Evolutionary conservation across 2,888 invertebrate species (phyloP).

Genomic region (Automeris io): DNA sequence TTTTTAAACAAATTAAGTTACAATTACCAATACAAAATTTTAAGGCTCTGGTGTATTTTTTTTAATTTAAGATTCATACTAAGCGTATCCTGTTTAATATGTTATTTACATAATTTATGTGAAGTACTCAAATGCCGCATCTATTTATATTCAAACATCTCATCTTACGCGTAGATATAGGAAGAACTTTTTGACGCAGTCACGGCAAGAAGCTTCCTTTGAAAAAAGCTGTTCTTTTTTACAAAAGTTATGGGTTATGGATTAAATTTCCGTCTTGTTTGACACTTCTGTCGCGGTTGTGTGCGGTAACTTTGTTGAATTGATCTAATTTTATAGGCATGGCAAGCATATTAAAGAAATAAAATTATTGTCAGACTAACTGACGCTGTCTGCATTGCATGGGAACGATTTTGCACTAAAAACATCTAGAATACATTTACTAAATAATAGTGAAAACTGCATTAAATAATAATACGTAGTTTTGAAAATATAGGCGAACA

Average conservation of each 20-base stretch:
- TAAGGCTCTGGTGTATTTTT: too few relatives aligned
- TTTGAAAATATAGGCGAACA: too few relatives aligned
- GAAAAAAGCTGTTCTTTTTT: constrained; percentile 57
- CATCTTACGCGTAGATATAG: constrained; percentile 27
- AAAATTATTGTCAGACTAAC: background rate
- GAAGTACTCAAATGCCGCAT: constrained; percentile 9
- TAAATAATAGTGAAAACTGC: too few relatives aligned
- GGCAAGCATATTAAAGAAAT: background rate
- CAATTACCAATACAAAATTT: too few relatives aligned
- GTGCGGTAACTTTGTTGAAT: constrained; percentile 25
- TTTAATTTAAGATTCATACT: too few relatives aligned
- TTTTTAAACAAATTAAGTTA: too few relatives aligned
- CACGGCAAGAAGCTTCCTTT: constrained; percentile 52
- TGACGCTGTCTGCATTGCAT: too few relatives aligned
- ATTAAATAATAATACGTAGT: too few relatives aligned
- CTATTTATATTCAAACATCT: constrained; percentile 15
- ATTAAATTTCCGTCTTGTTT: constrained; percentile 63
- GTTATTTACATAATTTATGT: too few relatives aligned
- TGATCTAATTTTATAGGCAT: constrained; percentile 12
- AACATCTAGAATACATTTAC: too few relatives aligned
- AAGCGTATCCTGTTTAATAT: too few relatives aligned
- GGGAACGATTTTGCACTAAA: too few relatives aligned
- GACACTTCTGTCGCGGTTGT: constrained; percentile 28
- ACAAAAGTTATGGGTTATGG: constrained; percentile 59
- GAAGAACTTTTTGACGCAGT: constrained; percentile 64